Evolutionary conservation across 2,797 vertebrate genomes (phyloP).

Genomic region (Sebastes diploproa): DNA sequence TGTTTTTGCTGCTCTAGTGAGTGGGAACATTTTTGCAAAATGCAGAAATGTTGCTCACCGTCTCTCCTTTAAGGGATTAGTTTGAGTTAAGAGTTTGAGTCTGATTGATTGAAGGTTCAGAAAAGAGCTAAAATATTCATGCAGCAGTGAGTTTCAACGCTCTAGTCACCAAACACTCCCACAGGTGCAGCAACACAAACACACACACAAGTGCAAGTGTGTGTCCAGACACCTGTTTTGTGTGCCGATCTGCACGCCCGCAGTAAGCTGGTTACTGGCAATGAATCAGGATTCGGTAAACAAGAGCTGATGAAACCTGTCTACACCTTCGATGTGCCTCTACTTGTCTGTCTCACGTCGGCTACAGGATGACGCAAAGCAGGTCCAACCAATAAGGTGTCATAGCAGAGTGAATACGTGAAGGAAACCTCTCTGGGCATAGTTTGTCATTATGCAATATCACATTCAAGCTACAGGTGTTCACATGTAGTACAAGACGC

Average conservation of each 20-base stretch:
- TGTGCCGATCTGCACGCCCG: not conserved
- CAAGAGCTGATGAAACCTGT: constrained; percentile 27
- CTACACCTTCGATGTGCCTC: constrained; percentile 26
- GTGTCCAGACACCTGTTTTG: constrained; percentile 18
- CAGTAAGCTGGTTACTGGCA: not conserved
- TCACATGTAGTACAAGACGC: not conserved
- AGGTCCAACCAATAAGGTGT: constrained; percentile 43
- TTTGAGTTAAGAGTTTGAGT: not conserved
- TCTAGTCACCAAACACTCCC: constrained; percentile 5
- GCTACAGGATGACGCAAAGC: constrained; percentile 27
- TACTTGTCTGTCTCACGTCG: constrained; percentile 30
- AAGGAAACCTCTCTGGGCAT: not conserved
- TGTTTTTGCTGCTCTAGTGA: not conserved
- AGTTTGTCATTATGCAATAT: not conserved
- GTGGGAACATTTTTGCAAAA: not conserved
- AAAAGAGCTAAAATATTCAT: not conserved
- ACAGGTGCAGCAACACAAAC: constrained; percentile 20
- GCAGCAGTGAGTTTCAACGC: not conserved
- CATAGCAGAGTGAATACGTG: not conserved
- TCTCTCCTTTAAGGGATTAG: not conserved
- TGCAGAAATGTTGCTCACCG: not conserved
- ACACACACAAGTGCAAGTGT: not conserved
- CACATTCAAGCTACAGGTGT: not conserved
- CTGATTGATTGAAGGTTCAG: not conserved
- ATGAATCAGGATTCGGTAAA: constrained; percentile 16